A percentile compares a stretch with the other conserved stretches of the same genome.
These are phyloP conservation scores for Laticauda laticaudata DNA, from an alignment of 2,113 vertebrate genomes.

Conservation along the genomic window DNA sequence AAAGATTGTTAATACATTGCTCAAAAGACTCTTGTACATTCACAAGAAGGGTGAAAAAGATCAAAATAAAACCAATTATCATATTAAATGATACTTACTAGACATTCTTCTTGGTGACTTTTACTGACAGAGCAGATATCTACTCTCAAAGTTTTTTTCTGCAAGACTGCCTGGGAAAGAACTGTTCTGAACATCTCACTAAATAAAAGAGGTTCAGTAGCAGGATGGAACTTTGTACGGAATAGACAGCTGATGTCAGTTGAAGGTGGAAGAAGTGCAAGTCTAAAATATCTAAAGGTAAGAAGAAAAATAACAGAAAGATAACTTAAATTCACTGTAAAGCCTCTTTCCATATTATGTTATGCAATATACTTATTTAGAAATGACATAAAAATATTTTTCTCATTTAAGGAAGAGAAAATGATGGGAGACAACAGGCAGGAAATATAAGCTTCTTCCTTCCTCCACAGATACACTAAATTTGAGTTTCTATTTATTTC, in stretches of 20 bases:
- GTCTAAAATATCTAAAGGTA: constrained; percentile 73
- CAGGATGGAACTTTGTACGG: constrained; percentile 76
- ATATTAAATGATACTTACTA: constrained; percentile 66
- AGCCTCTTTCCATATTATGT: not conserved
- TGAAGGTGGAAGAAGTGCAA: constrained; percentile 78
- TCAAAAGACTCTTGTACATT: not conserved
- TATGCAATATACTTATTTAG: not conserved
- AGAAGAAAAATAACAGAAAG: not conserved
- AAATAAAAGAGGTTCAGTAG: constrained; percentile 66
- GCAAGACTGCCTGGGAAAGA: constrained; percentile 67
- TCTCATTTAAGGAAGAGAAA: not conserved
- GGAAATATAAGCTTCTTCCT: not conserved
- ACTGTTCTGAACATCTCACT: constrained; percentile 75
- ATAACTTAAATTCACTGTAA: not conserved
- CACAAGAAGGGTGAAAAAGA: not conserved
- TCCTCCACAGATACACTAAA: not conserved
- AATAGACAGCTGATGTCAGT: constrained; percentile 78
- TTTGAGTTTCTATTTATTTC: not conserved
- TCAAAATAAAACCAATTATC: not conserved
- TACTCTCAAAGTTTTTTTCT: constrained; percentile 76
- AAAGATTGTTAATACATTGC: not conserved
- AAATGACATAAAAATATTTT: not conserved
- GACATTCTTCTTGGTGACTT: constrained; percentile 70
- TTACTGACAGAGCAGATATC: constrained; percentile 73
- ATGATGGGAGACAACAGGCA: not conserved